Base-by-base conservation (phyloP, 2,888 invertebrate genomes). In the Meandrusa payeni region DNA sequence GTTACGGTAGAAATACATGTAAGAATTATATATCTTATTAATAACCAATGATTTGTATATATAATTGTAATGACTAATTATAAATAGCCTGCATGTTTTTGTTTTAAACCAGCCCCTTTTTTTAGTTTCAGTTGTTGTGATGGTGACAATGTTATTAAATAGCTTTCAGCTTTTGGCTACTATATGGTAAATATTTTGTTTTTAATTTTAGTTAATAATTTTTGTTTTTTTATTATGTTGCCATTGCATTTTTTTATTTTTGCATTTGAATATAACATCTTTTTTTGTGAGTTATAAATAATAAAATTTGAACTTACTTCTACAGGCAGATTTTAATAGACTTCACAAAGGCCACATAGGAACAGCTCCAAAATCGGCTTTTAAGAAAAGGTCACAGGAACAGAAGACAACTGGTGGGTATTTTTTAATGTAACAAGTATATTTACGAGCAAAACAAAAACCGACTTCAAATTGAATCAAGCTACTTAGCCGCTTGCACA, bases 271-370 rank as follows among this genome's bases (percentile, higher is more conserved):
- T n/a, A n/a, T n/a, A n/a, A n/a, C n/a, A n/a, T n/a, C n/a, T n/a
- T n/a, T n/a, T n/a, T n/a, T n/a, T n/a, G n/a, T n/a, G n/a, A n/a
- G n/a, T n/a, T n/a, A n/a, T n/a, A n/a, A n/a, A n/a, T n/a, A n/a
- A n/a, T n/a, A n/a, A n/a, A n/a, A n/a, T n/a, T n/a, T n/a, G n/a
- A n/a, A n/a, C n/a, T n/a, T n/a, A n/a, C n/a, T n/a, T n/a, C 69
- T 69, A 20, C 67, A 88, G 76, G 94, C 95, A 0, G 95, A 95
- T 69, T 95, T 94, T 68, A 94, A 95, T 74, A 87, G 95, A 48
- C 91, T 93, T 47, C 93, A 93, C 55, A 94, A 93, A 31, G 95
- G 95, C 0, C 95, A 95, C 62, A 91, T 94, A 45, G 95, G 94
- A 0, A 93, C 93, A 51, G 94, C 94, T 0, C 92, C 94, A 0